Evolutionary conservation across 2,113 vertebrate species (phyloP), one percentile per base, ranked within the genome.

Genomic region (Lagopus muta): DNA sequence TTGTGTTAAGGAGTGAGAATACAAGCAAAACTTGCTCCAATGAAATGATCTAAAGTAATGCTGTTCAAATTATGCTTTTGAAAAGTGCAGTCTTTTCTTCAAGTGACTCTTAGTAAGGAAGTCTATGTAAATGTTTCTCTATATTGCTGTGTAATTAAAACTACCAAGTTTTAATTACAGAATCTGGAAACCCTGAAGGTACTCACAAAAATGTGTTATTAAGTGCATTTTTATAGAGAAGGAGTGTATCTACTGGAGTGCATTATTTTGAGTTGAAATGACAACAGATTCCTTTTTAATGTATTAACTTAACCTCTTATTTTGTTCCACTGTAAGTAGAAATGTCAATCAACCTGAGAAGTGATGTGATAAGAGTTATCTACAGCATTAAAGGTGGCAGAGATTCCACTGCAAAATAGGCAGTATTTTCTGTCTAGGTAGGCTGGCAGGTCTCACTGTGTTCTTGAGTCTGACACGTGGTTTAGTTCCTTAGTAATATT

Each of bases 21-120:
- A 54, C 28, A 54, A 82, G 10, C 86, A 95, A 95, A 92, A 79
- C 95, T 91, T 97, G 80, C 90, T 86, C 58, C 30, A 79, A 11
- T 79, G 78, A 54, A 93, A 90, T 89, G 57, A 48, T 93, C 91
- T 90, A 67, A 78, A 86, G 52, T 90, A 95, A 93, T 94, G 77
- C 88, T 93, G 38, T 94, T 76, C 94, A 67, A 73, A 50, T 95
- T 94, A 87, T 65, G 89, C 65, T 50, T 82, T 77, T 78, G 72
- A 92, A 74, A 96, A 95, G 76, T 1, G 2, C 15, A 40, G 58
- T 45, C 34, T 40, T 73, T 54, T 84, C 72, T 79, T 80, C 40
- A 87, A 81, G 50, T 83, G 22, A 86, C 94, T 92, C 82, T 43
- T 82, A 86, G 67, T 69, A 40, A 71, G 73, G 75, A 95, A 95